Base-by-base conservation (phyloP, 2,888 invertebrate species). In the Noctua janthe region DNA sequence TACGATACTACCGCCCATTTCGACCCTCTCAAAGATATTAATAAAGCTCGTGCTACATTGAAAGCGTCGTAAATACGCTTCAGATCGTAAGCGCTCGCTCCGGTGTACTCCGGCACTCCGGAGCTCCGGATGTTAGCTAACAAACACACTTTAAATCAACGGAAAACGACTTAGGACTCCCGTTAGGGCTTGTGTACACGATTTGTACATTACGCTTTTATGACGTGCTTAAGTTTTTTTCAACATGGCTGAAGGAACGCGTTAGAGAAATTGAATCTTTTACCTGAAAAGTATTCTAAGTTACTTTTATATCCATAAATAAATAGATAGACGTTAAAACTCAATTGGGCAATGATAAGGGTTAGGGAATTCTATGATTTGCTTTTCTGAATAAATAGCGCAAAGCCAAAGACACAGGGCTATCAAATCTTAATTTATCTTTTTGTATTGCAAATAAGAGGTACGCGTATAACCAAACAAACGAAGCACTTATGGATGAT, bases 71-170 rank as follows among this genome's bases (percentile, higher is more conserved):
- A 91, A 91, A 92, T 91, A 92, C 88, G 88, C 82, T 85, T 85
- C 83, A 83, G 86, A 90, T 91, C 89, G 89, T 85, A 82, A 73
- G 79, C 88, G 82, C 83, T 82, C 89, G 90, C 91, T 85, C 94
- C 89, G 90, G 47, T 66, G 6, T n/a, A 47, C 91, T 43, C 47
- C 69, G 67, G 67, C 13, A 69, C 91, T 85, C 94, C 95, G 96
- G 96, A 96, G 47, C 91, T 85, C 94, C 95, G 96, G 96, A 96
- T 95, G 94, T 92, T 86, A 91, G 88, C 87, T 89, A 90, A 90
- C 93, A 94, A 94, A 95, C 94, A 95, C 87, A 92, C 92, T 93
- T 92, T 95, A 95, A 95, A 95, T 95, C 95, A 94, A 91, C 90
- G 91, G 91, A 91, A 92, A 93, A 93, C 93, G 92, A 91, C 91